A percentile compares a stretch with the other conserved stretches of the same genome.
Conservation (phyloP, 1,140 invertebrate genomes). For the Ceratoteleas bidentatus region DNA sequence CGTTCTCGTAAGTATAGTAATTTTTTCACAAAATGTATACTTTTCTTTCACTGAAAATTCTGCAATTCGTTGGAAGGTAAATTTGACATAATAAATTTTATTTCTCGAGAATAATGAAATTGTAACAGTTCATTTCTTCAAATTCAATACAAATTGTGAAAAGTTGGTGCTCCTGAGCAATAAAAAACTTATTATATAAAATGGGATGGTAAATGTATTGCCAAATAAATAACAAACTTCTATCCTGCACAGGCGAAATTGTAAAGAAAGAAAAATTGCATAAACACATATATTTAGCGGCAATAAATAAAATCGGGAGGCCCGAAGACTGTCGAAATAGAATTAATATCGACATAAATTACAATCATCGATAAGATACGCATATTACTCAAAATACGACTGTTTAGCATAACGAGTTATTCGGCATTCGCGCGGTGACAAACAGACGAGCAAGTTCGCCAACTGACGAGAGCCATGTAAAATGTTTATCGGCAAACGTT, state of each 20-base stretch:
- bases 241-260: slow-evolving; percentile 15
- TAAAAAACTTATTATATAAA: too few relatives aligned
- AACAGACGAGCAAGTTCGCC: slow-evolving; percentile 20
- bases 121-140: too few relatives aligned
- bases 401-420: slow-evolving; percentile 66
- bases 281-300: slow-evolving; percentile 58
- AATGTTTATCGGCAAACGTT: slow-evolving; percentile 6
- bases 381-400: slow-evolving; percentile 63
- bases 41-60: too few relatives aligned
- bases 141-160: too few relatives aligned
- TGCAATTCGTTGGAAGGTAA: too few relatives aligned
- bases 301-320: slow-evolving; percentile 45
- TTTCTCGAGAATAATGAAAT: too few relatives aligned
- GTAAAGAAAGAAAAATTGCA: slow-evolving; percentile 28
- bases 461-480: slow-evolving; percentile 14
- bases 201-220: too few relatives aligned
- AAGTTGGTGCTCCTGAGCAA: too few relatives aligned
- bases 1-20: too few relatives aligned
- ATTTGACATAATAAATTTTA: too few relatives aligned
- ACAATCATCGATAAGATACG: slow-evolving; percentile 64
- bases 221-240: slow-evolving; percentile 6
- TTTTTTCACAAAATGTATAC: too few relatives aligned
- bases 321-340: slow-evolving; percentile 45
- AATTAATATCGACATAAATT: slow-evolving; percentile 68
- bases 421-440: slow-evolving; percentile 33